These are phyloP conservation scores for Zelleria hepariella DNA, from an alignment of 2,888 invertebrate species.

Conservation along the genomic window DNA sequence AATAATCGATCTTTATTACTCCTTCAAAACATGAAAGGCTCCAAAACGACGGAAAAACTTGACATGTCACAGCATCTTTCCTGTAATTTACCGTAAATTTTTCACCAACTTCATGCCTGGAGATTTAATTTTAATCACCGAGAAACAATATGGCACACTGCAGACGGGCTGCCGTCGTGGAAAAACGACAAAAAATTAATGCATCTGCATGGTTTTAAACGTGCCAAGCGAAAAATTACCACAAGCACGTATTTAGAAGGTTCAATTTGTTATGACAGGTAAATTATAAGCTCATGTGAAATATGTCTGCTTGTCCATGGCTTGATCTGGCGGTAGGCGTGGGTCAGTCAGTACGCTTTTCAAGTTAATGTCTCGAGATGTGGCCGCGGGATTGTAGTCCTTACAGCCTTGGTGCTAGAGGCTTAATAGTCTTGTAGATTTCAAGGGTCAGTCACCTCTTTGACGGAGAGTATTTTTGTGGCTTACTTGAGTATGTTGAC, in stretches of 20 bases:
- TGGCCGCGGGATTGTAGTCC: neutral
- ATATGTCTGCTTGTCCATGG: constrained; percentile 60
- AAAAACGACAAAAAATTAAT: neutral
- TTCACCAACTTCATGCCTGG: neutral
- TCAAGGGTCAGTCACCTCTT: constrained; percentile 3
- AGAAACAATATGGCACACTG: constrained; percentile 31
- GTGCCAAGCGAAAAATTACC: neutral
- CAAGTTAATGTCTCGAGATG: neutral
- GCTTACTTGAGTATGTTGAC: constrained; percentile 5
- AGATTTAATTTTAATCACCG: constrained; percentile 6
- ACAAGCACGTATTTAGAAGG: constrained; percentile 23
- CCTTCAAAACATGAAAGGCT: no score
- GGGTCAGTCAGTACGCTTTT: constrained; percentile 35
- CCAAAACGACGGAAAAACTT: no score
- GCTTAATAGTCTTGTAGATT: neutral
- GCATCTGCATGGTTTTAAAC: constrained; percentile 7
- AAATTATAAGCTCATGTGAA: constrained; percentile 46
- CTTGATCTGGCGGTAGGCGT: constrained; percentile 55
- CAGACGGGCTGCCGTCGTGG: constrained; percentile 3
- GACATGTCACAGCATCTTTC: neutral
- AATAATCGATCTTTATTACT: neutral
- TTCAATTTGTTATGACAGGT: constrained; percentile 25
- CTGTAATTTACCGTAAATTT: neutral
- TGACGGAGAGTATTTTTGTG: neutral
- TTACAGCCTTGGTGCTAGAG: neutral